Percentiles rank a stretch among this genome's conserved stretches.
Evolutionary conservation across 1,140 invertebrate genomes (phyloP).

Genomic region (Goniozus legneri): DNA sequence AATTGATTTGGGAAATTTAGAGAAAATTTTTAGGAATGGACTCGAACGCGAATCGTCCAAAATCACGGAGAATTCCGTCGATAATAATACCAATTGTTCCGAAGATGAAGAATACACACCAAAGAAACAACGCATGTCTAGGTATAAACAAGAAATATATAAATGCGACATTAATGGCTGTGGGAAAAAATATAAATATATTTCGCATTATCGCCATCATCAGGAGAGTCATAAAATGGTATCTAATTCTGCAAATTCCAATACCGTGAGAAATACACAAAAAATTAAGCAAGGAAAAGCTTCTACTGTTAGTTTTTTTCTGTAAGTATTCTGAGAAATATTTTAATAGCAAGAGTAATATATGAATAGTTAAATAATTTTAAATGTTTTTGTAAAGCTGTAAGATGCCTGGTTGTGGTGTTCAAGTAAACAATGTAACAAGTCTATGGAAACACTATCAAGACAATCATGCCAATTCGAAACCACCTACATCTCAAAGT

Average conservation of each 20-base stretch:
- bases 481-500: slow-evolving; percentile 37
- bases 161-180: slow-evolving; percentile 46
- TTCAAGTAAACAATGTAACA: slow-evolving; percentile 44
- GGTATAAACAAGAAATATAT: slow-evolving; percentile 47
- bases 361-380: slow-evolving; percentile 3
- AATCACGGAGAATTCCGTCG: slow-evolving; percentile 28
- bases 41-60: slow-evolving; percentile 35
- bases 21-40: slow-evolving; percentile 38
- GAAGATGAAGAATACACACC: slow-evolving; percentile 52
- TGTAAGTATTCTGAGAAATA: slow-evolving; percentile 34
- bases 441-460: slow-evolving; percentile 51
- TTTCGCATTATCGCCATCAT: slow-evolving; percentile 52
- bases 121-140: slow-evolving; percentile 51
- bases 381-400: slow-evolving; percentile 29
- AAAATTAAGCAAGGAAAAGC: slow-evolving; percentile 43
- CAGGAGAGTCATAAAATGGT: slow-evolving; percentile 49
- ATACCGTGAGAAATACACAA: slow-evolving; percentile 26
- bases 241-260: slow-evolving; percentile 29
- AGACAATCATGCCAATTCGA: slow-evolving; percentile 49
- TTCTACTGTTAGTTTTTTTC: slow-evolving; percentile 49
- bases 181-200: slow-evolving; percentile 52
- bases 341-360: slow-evolving; percentile 2
- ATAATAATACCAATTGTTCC: slow-evolving; percentile 36
- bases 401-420: slow-evolving; percentile 49
- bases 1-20: slow-evolving; percentile 44